Evolutionary conservation across 2,113 vertebrate genomes (phyloP), one percentile per base, ranked within the genome.

Genomic region (Peromyscus californicus): DNA sequence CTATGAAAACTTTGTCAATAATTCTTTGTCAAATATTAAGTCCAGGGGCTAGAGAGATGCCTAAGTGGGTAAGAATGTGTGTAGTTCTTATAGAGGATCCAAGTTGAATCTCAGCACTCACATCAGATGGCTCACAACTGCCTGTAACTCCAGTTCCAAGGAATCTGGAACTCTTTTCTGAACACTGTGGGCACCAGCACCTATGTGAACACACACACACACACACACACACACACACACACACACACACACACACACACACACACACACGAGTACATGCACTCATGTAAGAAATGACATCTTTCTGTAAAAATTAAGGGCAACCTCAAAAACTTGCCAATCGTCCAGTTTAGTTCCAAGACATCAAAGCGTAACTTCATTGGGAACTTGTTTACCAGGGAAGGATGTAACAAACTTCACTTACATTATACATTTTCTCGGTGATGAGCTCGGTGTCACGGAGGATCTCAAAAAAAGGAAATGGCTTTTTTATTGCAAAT

Each of bases 401-500:
- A 8, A 4, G 93, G 80, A 87, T 24, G 39, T 26, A 70, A 92
- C 17, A 94, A 87, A 72, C 0, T 17, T 96, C 10, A 97, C 98
- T 98, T 92, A 98, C 98, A 0, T 95, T 6, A 96, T 89, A 97
- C 84, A 95, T 36, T 74, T 89, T 80, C 2, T 89, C 1, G 17
- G 79, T 94, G 94, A 98, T 98, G 26, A 97, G 16, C 3, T 51
- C 90, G 19, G 57, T 80, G 65, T 98, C 98, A 36, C 95, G 97
- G 54, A 98, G 96, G 26, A 45, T 2, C 36, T 97, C 70, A 29
- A 98, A 26, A 70, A 98, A 97, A 86, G 97, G 98, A 96, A 97
- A 98, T 57, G 88, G 5, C 19, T 48, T 96, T n/a, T 9, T 90
- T 72, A 97, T 96, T 70, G 95, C 97, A 33, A 0, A 4, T 63